Evolutionary conservation across 2,888 invertebrate species (phyloP), one percentile per base, ranked within the genome.

Genomic region (Nomada hirtipes): DNA sequence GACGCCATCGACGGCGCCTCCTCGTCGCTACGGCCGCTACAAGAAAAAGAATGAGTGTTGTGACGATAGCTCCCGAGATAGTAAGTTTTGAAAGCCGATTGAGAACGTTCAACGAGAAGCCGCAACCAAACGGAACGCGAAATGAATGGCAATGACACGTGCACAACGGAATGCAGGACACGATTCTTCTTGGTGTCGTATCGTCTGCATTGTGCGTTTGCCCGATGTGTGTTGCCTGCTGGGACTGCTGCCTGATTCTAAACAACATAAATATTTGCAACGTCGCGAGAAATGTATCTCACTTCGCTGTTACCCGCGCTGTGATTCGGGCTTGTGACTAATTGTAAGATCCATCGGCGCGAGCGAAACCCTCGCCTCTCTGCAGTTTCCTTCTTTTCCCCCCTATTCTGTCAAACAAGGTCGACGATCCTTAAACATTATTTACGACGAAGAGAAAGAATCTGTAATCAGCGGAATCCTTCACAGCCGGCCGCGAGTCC

Each of bases 21-120:
- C 90, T 86, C 91, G 91, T 88, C 93, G 91, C 89, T 91, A 79
- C 85, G 92, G 93, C 89, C 93, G 92, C 90, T 93, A 93, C 93
- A 93, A 91, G 93, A 93, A 93, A 93, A 93, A 93, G 90, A 93
- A 93, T 91, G 93, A 93, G 84, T 93, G 93, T 93, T 93, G 93
- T 92, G 93, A 93, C 91, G 93, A 93, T 89, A 93, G 88, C 92
- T 86, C 91, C 89, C 91, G 92, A 91, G 93, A 93, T 91, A 91
- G 93, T 93, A 94, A 93, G 93, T 93, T 89, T 91, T 89, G 3
- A 60, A 60, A 60, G 88, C 83, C 86, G 84, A 84, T 86, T 87
- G 89, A 75, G 83, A 76, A 82, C 82, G 60, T 71, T 57, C 69
- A 68, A 83, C 77, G 78, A 74, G 79, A 85, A 60, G 57, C 44